Base-by-base conservation (phyloP, 2,888 invertebrate genomes). In the Lepas anatifera region DNA sequence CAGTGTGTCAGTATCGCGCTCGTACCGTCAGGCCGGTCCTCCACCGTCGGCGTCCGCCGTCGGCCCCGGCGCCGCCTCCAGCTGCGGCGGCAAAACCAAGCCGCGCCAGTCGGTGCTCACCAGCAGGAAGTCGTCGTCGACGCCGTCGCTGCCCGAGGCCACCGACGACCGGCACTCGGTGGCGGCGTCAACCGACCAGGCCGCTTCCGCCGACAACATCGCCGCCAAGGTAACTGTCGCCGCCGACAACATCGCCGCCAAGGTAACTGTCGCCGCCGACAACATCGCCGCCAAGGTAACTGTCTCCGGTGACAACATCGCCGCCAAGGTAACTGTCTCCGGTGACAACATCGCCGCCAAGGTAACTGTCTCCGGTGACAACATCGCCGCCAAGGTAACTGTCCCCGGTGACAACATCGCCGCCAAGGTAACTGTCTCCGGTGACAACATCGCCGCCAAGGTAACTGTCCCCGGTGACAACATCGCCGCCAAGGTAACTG, bases 101-200 rank as follows among this genome's bases (percentile, higher is more conserved):
- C 67, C 84, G 84, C 74, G 85, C 86, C 22, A 80, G 81, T 76
- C 64, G 64, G 80, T 80, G 37, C 80, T 91, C 70, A 89, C 88
- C 25, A 90, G 89, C 76, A 86, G 95, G 75, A 96, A 96, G 82
- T 95, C 95, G 73, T 95, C 91, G 80, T 96, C 95, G 50, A 97
- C 96, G 13, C 95, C 96, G 27, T 95, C 95, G 79, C 83, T 96
- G 76, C 92, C 94, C 0, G 95, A 95, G 78, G 92, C 92, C 46
- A 92, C 88, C 0, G 76, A 76, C 68, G 75, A 84, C 32, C 79
- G 80, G 75, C 83, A 86, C 48, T 92, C 95, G 0, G 93, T 95
- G 27, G 94, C 94, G n/a, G 94, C 94, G n/a, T 89, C 91, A 22
- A 94, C 94, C 1, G 96, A 96, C 78, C 96, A 96, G 81, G 94